phyloP scores from a whole-genome alignment of 2,113 vertebrate species.

The Apteryx owenii region DNA sequence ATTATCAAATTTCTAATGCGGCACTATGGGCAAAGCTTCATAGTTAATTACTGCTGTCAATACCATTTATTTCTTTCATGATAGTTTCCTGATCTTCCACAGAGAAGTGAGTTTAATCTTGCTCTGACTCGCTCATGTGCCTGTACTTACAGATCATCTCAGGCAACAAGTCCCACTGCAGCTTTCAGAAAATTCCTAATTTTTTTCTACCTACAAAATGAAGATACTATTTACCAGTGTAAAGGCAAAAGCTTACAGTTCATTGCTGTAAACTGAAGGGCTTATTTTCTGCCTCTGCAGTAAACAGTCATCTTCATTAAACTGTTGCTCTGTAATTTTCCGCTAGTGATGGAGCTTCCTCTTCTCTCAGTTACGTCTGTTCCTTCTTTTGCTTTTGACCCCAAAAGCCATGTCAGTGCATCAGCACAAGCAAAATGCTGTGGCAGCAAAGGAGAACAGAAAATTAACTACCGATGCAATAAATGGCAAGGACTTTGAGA shows the following conservation, averaged over 20 bases:
- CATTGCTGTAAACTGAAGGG: background rate
- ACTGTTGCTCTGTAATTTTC: background rate
- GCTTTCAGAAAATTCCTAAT: background rate
- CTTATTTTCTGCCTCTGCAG: background rate
- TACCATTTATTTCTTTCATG: background rate
- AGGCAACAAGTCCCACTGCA: background rate
- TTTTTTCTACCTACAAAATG: background rate
- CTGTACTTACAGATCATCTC: background rate
- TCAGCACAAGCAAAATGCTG: background rate
- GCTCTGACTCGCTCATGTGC: background rate
- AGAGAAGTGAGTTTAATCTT: background rate
- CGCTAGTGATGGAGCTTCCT: background rate
- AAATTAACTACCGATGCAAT: background rate
- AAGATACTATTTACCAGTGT: background rate
- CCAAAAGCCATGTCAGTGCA: background rate
- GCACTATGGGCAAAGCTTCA: background rate
- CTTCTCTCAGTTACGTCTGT: background rate
- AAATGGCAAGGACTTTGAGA: background rate
- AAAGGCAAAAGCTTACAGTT: background rate
- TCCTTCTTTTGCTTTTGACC: background rate
- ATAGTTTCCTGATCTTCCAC: background rate
- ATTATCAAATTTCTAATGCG: background rate
- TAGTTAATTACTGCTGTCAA: background rate
- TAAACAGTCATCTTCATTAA: background rate
- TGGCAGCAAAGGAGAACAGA: background rate